These are phyloP conservation scores for Erithacus rubecula DNA, from an alignment of 2,797 vertebrate genomes.

Conservation along the genomic window DNA sequence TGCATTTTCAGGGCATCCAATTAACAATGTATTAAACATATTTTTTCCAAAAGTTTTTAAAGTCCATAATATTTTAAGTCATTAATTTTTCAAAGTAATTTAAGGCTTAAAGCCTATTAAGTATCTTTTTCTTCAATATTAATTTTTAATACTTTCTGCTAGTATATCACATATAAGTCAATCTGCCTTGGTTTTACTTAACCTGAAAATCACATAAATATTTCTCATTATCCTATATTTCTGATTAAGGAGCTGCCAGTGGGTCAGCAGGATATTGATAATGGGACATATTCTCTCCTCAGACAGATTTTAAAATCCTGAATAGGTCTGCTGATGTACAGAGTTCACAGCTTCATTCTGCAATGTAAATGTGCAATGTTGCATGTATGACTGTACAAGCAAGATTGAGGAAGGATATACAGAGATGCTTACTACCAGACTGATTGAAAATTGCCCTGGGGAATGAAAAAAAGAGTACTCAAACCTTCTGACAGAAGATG, in stretches of 20 bases:
- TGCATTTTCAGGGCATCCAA: background rate
- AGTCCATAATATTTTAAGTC: background rate
- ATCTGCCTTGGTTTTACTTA: conserved; percentile 1
- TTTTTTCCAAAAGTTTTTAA: background rate
- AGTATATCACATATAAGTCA: background rate
- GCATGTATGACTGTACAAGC: background rate
- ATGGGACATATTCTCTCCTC: background rate
- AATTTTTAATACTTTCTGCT: background rate
- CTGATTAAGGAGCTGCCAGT: background rate
- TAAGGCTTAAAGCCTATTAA: background rate
- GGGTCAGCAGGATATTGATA: background rate
- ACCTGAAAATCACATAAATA: background rate
- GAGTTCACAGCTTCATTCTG: background rate
- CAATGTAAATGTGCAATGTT: background rate
- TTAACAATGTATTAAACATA: background rate
- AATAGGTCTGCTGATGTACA: background rate
- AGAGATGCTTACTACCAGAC: background rate
- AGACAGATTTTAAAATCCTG: background rate
- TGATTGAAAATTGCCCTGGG: background rate
- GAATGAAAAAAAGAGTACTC: background rate
- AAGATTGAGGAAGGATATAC: background rate
- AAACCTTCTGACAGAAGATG: background rate
- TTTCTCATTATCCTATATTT: background rate
- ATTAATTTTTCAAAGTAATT: conserved; percentile 22
- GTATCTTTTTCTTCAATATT: background rate